Evolutionary conservation across 2,113 vertebrate genomes (phyloP), one percentile per base, ranked within the genome.

Genomic region (Struthidea cinerea): DNA sequence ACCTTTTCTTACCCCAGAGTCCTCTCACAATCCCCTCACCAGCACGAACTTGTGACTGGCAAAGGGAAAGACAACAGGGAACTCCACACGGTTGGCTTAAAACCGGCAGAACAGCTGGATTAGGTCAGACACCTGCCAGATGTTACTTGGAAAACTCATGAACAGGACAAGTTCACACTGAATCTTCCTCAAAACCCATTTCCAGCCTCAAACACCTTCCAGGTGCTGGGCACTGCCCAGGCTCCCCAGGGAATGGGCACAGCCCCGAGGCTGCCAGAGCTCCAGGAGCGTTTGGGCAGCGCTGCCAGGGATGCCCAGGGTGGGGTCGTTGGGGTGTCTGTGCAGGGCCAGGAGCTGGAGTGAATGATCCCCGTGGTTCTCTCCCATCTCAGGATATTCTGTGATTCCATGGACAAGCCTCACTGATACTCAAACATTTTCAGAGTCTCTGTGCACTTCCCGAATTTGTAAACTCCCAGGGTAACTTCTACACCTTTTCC

Each of bases 341-440:
- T 0, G 70, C 47, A 89, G 55, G 78, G 30, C 1, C 1, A 4
- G 33, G 69, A 0, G 69, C 3, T 82, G 78, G 2, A 0, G 28
- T 75, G 23, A 24, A 0, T 7, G 17, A 32, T 55, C 70, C 77
- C 47, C 26, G 61, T 0, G 53, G n/a, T 1, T 59, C 33, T 7
- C n/a, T 55, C 5, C 23, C 41, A 42, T 4, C 41, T 16, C 63
- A 42, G 63, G 35, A 37, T 0, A 13, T 42, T 35, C 55, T 11
- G 2, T 11, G 11, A 49, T 35, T 42, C 30, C 47, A 22, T 7
- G 20, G 18, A 30, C 20, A 76, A 56, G 5, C 41, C 49, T 35
- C 73, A 4, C 28, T 27, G 39, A 27, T 22, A 11, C 21, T 37
- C 42, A 59, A 30, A 6, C 10, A 3, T 55, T 42, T 42, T 6